phyloP scores from a whole-genome alignment of 2,113 vertebrate genomes.

The Pterocles orientalis region DNA sequence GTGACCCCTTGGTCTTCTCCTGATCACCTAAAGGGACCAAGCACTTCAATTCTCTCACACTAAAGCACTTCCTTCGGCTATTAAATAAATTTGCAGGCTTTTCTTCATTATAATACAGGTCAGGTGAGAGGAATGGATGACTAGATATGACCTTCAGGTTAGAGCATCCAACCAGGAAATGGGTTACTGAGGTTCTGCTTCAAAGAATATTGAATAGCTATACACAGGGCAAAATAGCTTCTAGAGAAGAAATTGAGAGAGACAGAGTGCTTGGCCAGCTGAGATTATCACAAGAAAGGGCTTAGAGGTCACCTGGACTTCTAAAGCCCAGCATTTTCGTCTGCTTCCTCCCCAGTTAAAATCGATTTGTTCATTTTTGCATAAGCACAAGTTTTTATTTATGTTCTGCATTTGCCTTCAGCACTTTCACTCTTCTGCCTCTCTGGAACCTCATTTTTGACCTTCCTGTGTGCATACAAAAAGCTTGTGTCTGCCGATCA shows the following conservation, averaged over 20 bases:
- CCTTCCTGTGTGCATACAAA: background rate
- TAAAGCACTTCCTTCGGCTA: background rate
- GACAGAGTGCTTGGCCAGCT: background rate
- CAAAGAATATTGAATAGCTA: slow-evolving; percentile 31
- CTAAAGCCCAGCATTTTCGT: background rate
- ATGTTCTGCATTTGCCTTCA: background rate
- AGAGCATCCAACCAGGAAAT: slow-evolving; percentile 45
- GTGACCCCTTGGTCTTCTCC: background rate
- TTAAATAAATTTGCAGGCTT: background rate
- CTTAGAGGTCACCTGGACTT: background rate
- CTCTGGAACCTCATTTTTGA: background rate
- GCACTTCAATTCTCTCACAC: background rate
- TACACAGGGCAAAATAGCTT: background rate
- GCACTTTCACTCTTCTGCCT: background rate
- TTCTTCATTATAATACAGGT: background rate
- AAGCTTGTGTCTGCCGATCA: background rate
- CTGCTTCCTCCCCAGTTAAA: background rate
- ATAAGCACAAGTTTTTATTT: background rate
- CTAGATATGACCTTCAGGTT: slow-evolving; percentile 29
- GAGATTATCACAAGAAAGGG: background rate
- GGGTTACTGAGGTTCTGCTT: slow-evolving; percentile 42
- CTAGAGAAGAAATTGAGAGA: background rate
- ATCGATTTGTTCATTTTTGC: background rate
- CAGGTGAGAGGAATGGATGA: background rate
- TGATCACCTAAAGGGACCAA: background rate